Conservation (phyloP, 2,888 invertebrate species). For the Mimas tiliae region DNA sequence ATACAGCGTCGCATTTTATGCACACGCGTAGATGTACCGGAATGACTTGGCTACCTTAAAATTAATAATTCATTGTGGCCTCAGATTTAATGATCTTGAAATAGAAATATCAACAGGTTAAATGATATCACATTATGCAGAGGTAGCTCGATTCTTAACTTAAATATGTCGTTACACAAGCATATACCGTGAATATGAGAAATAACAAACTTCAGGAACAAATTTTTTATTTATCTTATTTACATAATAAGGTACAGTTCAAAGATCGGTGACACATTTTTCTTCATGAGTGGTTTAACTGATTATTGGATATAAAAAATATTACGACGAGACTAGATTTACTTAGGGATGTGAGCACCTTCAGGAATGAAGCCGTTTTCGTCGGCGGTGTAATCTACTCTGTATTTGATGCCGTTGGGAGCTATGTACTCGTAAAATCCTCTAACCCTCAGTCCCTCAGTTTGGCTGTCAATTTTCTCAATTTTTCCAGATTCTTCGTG, state of each 20-base stretch:
- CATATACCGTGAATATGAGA: background rate
- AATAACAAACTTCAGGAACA: conserved; percentile 1
- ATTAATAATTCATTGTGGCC: conserved; percentile 18
- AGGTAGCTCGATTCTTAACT: background rate
- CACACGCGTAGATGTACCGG: conserved; percentile 5
- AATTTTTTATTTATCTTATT: conserved; percentile 26
- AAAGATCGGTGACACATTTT: conserved; percentile 14
- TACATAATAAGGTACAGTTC: conserved; percentile 24
- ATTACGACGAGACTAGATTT: conserved; percentile 45
- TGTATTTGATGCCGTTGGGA: conserved; percentile 76
- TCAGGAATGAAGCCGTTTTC: conserved; percentile 72
- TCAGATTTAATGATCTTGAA: conserved; percentile 11
- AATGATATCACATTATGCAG: conserved; percentile 15
- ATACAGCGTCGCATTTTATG: background rate
- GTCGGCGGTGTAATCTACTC: conserved; percentile 78
- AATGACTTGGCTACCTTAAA: conserved; percentile 6
- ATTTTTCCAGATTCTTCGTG: conserved; percentile 74
- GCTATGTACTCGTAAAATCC: conserved; percentile 76
- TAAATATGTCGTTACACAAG: background rate
- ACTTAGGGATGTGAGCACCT: conserved; percentile 69
- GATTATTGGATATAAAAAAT: background rate
- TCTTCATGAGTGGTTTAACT: conserved; percentile 3
- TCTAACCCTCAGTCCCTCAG: conserved; percentile 61
- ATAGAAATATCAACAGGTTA: conserved; percentile 24
- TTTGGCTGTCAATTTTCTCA: conserved; percentile 61